phyloP scores from a whole-genome alignment of 2,797 vertebrate species.

The Arrhamphus sclerolepis region DNA sequence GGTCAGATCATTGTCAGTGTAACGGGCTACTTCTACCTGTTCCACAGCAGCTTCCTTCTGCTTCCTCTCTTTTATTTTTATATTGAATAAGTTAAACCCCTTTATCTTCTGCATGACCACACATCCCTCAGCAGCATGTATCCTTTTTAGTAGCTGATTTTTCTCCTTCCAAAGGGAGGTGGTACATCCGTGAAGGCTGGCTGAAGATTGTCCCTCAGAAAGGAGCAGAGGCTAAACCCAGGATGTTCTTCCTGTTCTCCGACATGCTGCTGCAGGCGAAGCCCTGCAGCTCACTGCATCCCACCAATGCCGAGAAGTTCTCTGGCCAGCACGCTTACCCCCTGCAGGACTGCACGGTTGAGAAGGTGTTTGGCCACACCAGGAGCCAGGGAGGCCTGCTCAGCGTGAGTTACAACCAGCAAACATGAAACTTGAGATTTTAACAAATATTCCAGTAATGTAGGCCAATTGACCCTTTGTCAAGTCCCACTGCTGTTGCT shows the following conservation, averaged over 20 bases:
- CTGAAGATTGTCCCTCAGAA: constrained; percentile 78
- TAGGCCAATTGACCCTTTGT: too few species aligned
- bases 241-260: constrained; percentile 80
- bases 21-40: too few species aligned
- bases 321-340: constrained; percentile 71
- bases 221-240: constrained; percentile 73
- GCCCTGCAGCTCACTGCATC: constrained; percentile 65
- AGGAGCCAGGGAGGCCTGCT: constrained; percentile 81
- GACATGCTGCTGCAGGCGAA: constrained; percentile 75
- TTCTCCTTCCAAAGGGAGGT: constrained; percentile 62
- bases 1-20: too few species aligned
- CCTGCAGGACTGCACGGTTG: constrained; percentile 73
- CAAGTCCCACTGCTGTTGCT: too few species aligned
- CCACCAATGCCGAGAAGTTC: constrained; percentile 77
- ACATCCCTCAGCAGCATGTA: too few species aligned
- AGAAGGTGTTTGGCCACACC: constrained; percentile 86
- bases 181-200: constrained; percentile 82
- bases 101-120: too few species aligned
- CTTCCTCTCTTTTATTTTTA: too few species aligned
- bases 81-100: too few species aligned
- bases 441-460: too few species aligned
- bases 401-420: constrained; percentile 65
- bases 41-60: too few species aligned
- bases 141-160: neutral
- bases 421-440: too few species aligned